Evolutionary conservation across 1,140 invertebrate genomes (phyloP).

Genomic region (Magallana angulata): DNA sequence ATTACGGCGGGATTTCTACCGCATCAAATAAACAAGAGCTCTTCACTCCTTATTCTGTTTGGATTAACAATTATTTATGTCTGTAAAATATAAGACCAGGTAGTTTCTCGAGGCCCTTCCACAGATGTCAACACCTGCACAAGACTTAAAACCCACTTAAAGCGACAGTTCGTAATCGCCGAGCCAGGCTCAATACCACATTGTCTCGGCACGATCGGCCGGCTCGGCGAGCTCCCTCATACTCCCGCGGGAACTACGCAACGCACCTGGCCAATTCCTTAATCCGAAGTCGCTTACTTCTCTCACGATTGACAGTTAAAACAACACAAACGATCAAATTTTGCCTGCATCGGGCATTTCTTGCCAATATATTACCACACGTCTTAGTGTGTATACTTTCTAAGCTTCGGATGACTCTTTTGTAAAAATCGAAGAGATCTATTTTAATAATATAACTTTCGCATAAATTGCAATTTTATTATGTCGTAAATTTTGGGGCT

Average conservation of each 20-base stretch:
- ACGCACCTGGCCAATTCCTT: constrained; percentile 24
- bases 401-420: too few relatives aligned
- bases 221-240: neutral
- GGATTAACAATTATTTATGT: constrained; percentile 24
- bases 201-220: constrained; percentile 4
- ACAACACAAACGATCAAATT: neutral
- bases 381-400: too few relatives aligned
- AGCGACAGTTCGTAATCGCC: constrained; percentile 15
- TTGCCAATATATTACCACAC: too few relatives aligned
- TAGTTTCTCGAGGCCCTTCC: neutral
- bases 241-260: neutral
- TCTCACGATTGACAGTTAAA: neutral
- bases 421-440: too few relatives aligned
- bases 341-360: too few relatives aligned
- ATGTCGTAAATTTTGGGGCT: too few relatives aligned
- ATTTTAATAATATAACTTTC: too few relatives aligned
- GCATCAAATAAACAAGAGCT: constrained; percentile 7
- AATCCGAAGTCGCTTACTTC: neutral
- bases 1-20: neutral
- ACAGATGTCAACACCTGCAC: constrained; percentile 27
- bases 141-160: constrained; percentile 36
- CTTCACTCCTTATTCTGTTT: neutral
- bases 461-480: too few relatives aligned
- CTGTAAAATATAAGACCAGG: neutral
- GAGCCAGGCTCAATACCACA: constrained; percentile 1